Percentiles rank a stretch among this genome's conserved stretches.
Conservation (phyloP, 2,113 vertebrate species). For the Chloropsis cyanopogon region DNA sequence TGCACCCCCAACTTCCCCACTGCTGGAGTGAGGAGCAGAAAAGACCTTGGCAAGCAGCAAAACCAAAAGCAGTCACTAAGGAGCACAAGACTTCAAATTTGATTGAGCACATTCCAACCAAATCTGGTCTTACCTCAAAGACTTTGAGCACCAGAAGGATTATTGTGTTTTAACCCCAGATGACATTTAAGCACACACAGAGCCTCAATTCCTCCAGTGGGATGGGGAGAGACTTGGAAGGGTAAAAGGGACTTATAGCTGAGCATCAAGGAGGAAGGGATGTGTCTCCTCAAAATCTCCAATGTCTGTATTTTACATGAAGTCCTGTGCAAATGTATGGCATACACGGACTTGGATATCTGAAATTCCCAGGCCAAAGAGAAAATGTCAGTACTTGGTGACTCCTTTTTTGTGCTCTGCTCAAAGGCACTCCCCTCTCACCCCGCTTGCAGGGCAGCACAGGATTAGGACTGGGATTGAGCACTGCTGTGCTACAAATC, state of each 20-base stretch:
- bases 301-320: background rate
- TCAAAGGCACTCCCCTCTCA: background rate
- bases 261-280: background rate
- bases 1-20: accelerated
- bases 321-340: background rate
- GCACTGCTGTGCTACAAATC: background rate
- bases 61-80: background rate
- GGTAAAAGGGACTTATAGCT: background rate
- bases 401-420: background rate
- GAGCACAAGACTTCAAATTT: background rate
- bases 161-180: background rate
- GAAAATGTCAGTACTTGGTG: background rate
- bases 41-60: background rate
- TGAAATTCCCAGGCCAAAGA: background rate
- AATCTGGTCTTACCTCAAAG: background rate
- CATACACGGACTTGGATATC: background rate
- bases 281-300: background rate
- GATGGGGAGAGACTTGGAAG: background rate
- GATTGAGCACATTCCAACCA: background rate
- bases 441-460: background rate
- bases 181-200: background rate
- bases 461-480: background rate
- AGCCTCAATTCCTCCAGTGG: too few species aligned
- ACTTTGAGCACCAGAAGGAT: background rate
- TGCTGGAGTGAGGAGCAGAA: background rate